These are phyloP conservation scores for Lithophane semibrunnea DNA, from an alignment of 2,888 invertebrate genomes.

Conservation along the genomic window DNA sequence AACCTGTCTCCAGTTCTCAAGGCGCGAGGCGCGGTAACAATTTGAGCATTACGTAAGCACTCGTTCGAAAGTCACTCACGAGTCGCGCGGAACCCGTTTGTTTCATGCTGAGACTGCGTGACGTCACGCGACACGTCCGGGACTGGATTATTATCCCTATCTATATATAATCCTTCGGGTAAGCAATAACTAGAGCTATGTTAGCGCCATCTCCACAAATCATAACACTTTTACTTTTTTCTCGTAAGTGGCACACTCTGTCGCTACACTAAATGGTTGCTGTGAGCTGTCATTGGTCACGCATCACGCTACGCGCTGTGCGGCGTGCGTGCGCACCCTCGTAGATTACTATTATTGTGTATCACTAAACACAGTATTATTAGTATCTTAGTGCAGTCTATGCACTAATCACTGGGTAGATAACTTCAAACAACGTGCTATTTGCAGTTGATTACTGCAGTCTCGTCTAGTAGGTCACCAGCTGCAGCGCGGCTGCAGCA, in stretches of 20 bases:
- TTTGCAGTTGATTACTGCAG: neutral
- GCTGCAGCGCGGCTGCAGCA: neutral
- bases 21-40: constrained; percentile 28
- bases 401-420: neutral
- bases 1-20: constrained; percentile 19
- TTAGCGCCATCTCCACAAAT: neutral
- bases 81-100: constrained; percentile 33
- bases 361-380: neutral
- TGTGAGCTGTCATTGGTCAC: neutral
- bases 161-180: neutral
- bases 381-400: neutral
- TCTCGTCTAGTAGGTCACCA: neutral
- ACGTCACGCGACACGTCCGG: constrained; percentile 20
- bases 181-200: neutral
- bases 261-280: neutral
- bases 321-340: neutral
- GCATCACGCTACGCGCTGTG: neutral
- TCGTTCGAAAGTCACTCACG: constrained; percentile 33
- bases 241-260: constrained; percentile 2
- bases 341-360: neutral
- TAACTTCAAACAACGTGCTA: neutral
- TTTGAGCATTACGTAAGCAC: constrained; percentile 28
- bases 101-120: neutral
- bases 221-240: constrained; percentile 29
- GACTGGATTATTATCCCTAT: neutral